Conservation (phyloP, 53 echinoderm and acorn worm species). For the Temnopleurus reevesii region DNA sequence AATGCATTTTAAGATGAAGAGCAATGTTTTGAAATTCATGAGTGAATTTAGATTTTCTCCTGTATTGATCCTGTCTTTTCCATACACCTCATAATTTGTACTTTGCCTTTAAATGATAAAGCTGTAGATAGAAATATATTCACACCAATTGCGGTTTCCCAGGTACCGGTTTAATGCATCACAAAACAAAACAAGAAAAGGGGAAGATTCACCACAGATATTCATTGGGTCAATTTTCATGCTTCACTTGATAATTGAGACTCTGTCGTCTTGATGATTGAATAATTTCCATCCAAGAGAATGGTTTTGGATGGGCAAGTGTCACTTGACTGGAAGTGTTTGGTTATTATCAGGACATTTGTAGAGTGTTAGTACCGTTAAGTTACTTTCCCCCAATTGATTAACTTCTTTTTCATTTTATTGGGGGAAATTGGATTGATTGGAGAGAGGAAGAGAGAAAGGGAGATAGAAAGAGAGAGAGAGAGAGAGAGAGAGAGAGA, state of each 20-base stretch:
- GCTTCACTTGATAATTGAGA: conserved; percentile 23
- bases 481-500: background rate
- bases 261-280: background rate
- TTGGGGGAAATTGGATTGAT: background rate
- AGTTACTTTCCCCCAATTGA: no score
- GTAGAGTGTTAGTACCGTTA: no score
- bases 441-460: background rate
- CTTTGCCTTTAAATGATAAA: background rate
- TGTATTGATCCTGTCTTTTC: no score
- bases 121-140: background rate
- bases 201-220: background rate
- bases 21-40: no score
- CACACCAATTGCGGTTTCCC: background rate
- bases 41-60: no score
- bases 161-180: conserved; percentile 20
- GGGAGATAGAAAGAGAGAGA: background rate
- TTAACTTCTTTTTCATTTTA: no score
- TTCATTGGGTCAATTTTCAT: background rate
- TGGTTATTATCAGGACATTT: background rate
- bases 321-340: conserved; percentile 1
- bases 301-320: background rate
- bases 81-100: background rate
- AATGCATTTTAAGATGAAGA: no score
- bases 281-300: background rate
- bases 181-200: background rate